These are phyloP conservation scores for Platypus cylindrus DNA, from an alignment of 2,888 invertebrate species.

Conservation along the genomic window DNA sequence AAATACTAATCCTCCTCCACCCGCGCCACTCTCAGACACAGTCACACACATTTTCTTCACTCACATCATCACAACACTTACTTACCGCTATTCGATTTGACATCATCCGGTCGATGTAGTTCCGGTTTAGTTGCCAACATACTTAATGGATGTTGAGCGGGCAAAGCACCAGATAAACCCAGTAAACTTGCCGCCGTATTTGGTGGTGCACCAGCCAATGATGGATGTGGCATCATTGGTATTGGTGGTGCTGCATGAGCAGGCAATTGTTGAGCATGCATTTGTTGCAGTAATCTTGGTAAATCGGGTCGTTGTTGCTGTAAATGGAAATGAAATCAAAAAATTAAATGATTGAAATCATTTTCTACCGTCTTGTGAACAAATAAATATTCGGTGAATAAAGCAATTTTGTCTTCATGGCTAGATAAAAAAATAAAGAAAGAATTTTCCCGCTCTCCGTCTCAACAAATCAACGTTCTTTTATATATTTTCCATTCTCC, in stretches of 20 bases:
- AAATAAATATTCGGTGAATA: too few relatives aligned
- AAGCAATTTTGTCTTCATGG: too few relatives aligned
- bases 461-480: too few relatives aligned
- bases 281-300: constrained; percentile 75
- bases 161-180: constrained; percentile 47
- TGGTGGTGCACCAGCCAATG: constrained; percentile 42
- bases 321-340: too few relatives aligned
- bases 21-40: too few relatives aligned
- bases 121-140: constrained; percentile 69
- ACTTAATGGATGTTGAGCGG: constrained; percentile 61
- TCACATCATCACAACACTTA: constrained; percentile 15
- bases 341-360: too few relatives aligned
- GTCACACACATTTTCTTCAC: too few relatives aligned
- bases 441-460: too few relatives aligned
- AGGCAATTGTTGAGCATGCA: constrained; percentile 81
- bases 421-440: too few relatives aligned
- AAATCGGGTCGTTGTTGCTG: constrained; percentile 80
- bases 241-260: constrained; percentile 62
- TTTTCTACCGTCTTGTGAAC: too few relatives aligned
- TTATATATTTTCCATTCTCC: too few relatives aligned
- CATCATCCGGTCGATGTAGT: constrained; percentile 61
- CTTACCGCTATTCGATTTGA: constrained; percentile 65
- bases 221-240: constrained; percentile 57
- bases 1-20: too few relatives aligned
- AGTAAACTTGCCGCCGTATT: constrained; percentile 47